These are phyloP conservation scores for Nomada hirtipes DNA, from an alignment of 2,888 invertebrate genomes.

Conservation along the genomic window DNA sequence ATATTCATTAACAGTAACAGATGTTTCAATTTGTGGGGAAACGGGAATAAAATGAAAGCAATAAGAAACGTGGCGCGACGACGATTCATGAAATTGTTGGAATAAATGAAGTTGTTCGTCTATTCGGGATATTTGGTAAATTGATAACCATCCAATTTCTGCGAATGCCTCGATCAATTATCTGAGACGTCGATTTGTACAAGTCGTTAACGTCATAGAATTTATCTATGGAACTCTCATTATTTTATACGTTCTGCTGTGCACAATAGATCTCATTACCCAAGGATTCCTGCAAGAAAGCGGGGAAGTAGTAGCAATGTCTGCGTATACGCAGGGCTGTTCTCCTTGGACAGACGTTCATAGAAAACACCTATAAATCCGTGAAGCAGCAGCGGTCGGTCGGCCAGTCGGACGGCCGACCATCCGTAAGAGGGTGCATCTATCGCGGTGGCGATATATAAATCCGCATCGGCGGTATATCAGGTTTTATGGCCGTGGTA, in stretches of 20 bases:
- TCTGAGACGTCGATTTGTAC: too few relatives aligned
- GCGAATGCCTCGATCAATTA: too few relatives aligned
- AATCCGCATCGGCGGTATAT: constrained; percentile 78
- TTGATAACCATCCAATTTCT: too few relatives aligned
- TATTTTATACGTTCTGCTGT: not conserved
- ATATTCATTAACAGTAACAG: too few relatives aligned
- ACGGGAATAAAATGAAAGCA: too few relatives aligned
- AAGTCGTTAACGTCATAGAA: too few relatives aligned
- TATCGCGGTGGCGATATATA: constrained; percentile 77
- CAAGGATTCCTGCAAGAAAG: constrained; percentile 4
- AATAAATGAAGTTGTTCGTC: not conserved
- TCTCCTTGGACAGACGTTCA: constrained; percentile 38
- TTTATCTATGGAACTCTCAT: not conserved
- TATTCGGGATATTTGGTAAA: too few relatives aligned
- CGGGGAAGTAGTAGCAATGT: constrained; percentile 18
- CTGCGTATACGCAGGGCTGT: constrained; percentile 7
- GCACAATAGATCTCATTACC: not conserved
- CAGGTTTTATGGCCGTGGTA: constrained; percentile 78
- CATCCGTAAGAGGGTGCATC: constrained; percentile 65
- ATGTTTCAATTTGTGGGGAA: not conserved
- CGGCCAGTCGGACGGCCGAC: constrained; percentile 45
- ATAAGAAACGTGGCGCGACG: not conserved
- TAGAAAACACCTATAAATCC: constrained; percentile 66
- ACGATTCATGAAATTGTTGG: not conserved
- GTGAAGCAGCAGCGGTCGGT: constrained; percentile 47